Conservation (phyloP, 2,888 invertebrate genomes). For the Vanessa cardui region DNA sequence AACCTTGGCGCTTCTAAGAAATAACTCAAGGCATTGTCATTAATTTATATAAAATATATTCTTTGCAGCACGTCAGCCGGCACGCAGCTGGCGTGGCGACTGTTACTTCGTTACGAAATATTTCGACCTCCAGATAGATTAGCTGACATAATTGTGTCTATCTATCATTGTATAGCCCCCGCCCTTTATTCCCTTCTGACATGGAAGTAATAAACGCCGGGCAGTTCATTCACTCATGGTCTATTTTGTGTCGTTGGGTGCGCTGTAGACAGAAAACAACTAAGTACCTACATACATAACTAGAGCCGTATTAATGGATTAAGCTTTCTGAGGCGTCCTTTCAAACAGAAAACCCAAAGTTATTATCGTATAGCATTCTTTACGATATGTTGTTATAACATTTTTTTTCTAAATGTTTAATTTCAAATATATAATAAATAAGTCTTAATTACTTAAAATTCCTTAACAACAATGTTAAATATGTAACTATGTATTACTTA, state of each 20-base stretch:
- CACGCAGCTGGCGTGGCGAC: constrained; percentile 46
- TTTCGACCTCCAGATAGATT: constrained; percentile 13
- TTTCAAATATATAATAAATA: no score
- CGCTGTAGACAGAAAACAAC: constrained; percentile 20
- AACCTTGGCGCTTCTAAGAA: constrained; percentile 79
- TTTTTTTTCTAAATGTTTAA: no score
- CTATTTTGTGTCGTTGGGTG: constrained; percentile 49
- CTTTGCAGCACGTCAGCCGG: constrained; percentile 61
- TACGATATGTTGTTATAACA: no score
- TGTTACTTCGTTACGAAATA: constrained; percentile 22
- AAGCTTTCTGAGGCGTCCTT: constrained; percentile 21
- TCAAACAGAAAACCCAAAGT: constrained; percentile 12
- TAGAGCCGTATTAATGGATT: constrained; percentile 23
- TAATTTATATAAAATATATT: constrained; percentile 78
- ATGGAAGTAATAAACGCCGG: constrained; percentile 54
- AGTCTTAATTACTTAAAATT: no score
- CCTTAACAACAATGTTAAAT: no score
- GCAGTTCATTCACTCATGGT: constrained; percentile 70
- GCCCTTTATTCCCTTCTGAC: constrained; percentile 49
- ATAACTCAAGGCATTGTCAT: constrained; percentile 78
- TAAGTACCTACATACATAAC: constrained; percentile 20
- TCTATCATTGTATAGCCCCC: constrained; percentile 62
- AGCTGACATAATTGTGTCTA: constrained; percentile 46
- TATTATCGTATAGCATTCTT: background rate
- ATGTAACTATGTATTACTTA: no score